Evolutionary conservation across 2,888 invertebrate species (phyloP), one percentile per base, ranked within the genome.

Genomic region (Lasioglossum calceatum): DNA sequence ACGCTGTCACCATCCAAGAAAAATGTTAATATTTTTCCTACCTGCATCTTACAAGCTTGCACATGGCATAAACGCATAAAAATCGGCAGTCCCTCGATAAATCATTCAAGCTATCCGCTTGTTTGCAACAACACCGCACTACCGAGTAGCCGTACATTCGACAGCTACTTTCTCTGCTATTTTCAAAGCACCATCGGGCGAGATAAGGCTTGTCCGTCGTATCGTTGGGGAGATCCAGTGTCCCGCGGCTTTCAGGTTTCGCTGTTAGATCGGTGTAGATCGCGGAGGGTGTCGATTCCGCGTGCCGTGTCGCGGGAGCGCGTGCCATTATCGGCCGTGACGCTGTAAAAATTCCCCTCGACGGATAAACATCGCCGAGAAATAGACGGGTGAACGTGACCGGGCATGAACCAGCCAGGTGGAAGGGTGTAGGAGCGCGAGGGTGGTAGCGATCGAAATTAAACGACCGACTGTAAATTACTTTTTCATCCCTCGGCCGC

Each of bases 361-460:
- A 50, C 39, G 16, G 84, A 84, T 84, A 78, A 77, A 77, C 64
- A 84, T 50, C 64, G 77, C 36, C 32, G 73, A 19, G 44, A 58
- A 70, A 70, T 39, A n/a, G 36, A 73, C 10, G 54, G 67, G 27
- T 2, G 84, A 58, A 84, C 84, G 84, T 84, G 84, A 84, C 84
- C 84, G 14, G 39, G 84, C 84, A 74, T 84, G n/a, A 84, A 78
- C 67, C 7, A 19, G 67, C 32, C 64, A 27, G 32, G 27, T 27
- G 64, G 64, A 32, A 16, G 32, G 32, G 2, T 2, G 32, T 27
- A n/a, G 32, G 0, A 27, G 61, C 16, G 32, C 16, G 32, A 4
- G 32, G 32, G 14, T 4, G 64, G 16, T 27, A 5, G 32, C 54
- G 58, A 77, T 84, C 85, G 74, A 67, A 84, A 84, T 84, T 54